Conservation (phyloP, 2,888 invertebrate species). For the Caenorhabditis sp. region DNA sequence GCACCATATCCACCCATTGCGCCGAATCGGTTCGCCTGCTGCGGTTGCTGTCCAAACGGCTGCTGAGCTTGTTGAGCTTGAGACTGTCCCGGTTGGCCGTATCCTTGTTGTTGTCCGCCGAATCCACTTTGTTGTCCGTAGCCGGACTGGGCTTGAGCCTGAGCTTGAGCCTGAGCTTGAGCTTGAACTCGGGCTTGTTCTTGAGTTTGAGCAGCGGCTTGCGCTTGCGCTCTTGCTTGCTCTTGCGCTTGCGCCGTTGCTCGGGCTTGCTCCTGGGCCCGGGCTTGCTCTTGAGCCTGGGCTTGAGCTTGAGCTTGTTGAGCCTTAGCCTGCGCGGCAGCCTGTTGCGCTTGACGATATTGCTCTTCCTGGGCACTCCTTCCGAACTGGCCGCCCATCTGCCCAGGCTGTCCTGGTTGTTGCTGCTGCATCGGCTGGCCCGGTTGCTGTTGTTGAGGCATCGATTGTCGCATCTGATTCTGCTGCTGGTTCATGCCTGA, state of each 20-base stretch:
- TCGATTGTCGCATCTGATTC: conserved; percentile 9
- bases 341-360: conserved; percentile 20
- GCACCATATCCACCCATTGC: conserved; percentile 12
- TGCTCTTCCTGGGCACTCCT: neutral
- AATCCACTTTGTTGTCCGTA: neutral
- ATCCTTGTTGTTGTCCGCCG: neutral
- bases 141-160: neutral
- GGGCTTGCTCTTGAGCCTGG: too few relatives aligned
- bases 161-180: neutral
- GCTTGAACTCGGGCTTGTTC: neutral
- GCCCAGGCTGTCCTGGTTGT: neutral
- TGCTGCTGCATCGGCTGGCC: conserved; percentile 14
- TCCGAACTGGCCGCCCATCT: conserved; percentile 2
- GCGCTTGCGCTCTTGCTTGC: conserved; percentile 11
- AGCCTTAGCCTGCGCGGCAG: neutral
- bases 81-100: conserved; percentile 9
- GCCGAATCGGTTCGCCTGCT: neutral
- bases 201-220: neutral
- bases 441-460: conserved; percentile 25
- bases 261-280: conserved; percentile 5
- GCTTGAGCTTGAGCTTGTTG: conserved; percentile 20
- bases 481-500: conserved; percentile 3
- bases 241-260: conserved; percentile 10
- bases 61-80: conserved; percentile 14
- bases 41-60: conserved; percentile 14